phyloP scores from a whole-genome alignment of 2,113 vertebrate genomes.

The Strigops habroptila region DNA sequence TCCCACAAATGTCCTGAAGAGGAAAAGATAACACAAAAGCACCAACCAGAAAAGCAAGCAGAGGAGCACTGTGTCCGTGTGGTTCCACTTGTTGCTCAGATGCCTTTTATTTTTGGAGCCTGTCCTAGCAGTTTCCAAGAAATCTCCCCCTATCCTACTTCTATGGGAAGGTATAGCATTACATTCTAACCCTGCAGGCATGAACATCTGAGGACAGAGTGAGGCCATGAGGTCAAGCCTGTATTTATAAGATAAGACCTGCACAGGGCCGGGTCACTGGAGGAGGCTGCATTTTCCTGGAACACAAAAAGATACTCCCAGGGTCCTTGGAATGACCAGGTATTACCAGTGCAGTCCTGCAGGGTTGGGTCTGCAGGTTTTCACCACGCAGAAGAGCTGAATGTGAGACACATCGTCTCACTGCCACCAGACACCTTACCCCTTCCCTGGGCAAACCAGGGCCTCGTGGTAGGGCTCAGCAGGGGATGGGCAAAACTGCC shows the following conservation, averaged over 20 bases:
- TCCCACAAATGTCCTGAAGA: not conserved
- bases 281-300: not conserved
- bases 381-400: not conserved
- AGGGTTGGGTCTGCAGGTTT: not conserved
- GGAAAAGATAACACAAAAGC: not conserved
- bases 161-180: not conserved
- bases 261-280: not conserved
- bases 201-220: not conserved
- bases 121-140: constrained; percentile 24
- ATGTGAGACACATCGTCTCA: fast-evolving
- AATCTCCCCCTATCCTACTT: constrained; percentile 38
- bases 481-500: not conserved
- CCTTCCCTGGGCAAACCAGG: not conserved
- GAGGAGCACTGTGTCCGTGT: not conserved
- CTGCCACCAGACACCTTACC: not conserved
- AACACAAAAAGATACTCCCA: not conserved
- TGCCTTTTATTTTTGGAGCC: constrained; percentile 46
- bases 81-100: not conserved
- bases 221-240: not conserved
- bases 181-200: not conserved
- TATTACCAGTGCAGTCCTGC: not conserved
- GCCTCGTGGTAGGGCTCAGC: not conserved
- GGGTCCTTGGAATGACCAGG: fast-evolving
- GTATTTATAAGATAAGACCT: not conserved
- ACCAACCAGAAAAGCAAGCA: not conserved